These are phyloP conservation scores for Steatornis caripensis DNA, from an alignment of 2,113 vertebrate genomes.

Conservation along the genomic window DNA sequence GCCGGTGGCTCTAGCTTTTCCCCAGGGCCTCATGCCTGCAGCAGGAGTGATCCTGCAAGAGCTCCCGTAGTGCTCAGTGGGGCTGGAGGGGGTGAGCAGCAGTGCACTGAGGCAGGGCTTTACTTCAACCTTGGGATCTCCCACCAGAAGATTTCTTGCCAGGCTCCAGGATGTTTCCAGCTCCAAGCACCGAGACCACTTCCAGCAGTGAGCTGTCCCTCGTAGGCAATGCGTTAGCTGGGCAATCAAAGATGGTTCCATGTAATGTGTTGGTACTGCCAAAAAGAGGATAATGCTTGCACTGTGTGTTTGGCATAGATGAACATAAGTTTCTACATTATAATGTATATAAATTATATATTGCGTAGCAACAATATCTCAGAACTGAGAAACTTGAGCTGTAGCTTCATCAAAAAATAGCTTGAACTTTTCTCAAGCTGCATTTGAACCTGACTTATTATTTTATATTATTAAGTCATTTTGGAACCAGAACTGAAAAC, in stretches of 20 bases:
- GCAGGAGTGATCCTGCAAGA: neutral
- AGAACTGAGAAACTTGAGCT: neutral
- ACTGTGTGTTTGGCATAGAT: neutral
- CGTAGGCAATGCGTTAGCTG: neutral
- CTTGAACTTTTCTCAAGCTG: neutral
- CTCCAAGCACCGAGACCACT: neutral
- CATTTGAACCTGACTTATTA: neutral
- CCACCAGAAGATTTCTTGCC: neutral
- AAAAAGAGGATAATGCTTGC: neutral
- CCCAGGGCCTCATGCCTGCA: neutral
- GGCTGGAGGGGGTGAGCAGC: neutral
- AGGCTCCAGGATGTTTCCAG: neutral
- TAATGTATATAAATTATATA: neutral
- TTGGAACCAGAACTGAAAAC: neutral
- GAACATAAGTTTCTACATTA: neutral
- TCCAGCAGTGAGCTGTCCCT: neutral
- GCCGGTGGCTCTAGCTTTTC: neutral
- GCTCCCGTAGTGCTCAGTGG: accelerated
- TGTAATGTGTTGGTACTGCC: neutral
- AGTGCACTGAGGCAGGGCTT: neutral
- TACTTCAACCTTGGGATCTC: neutral
- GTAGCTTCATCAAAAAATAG: neutral
- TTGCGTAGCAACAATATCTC: neutral
- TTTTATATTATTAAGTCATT: neutral
- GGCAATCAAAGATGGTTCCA: neutral